Conservation (phyloP, 2,888 invertebrate species). For the Ennomos quercinarius region DNA sequence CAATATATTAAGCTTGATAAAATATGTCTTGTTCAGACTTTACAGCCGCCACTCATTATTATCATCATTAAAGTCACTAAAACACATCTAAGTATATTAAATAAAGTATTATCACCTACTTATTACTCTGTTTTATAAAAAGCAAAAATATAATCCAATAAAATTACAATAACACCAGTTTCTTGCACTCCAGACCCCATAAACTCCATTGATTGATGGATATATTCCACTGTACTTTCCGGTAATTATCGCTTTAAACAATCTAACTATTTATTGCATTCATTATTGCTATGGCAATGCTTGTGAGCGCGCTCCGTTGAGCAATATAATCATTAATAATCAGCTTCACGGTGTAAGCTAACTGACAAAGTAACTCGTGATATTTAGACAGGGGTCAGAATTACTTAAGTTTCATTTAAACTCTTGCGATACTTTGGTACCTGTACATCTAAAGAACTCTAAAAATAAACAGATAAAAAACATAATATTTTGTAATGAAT, state of each 20-base stretch:
- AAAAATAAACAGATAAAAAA: no score
- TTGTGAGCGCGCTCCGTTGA: constrained; percentile 41
- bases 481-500: no score
- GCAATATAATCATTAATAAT: constrained; percentile 41
- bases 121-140: not conserved
- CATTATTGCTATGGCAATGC: constrained; percentile 30
- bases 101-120: not conserved
- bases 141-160: constrained; percentile 22
- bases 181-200: constrained; percentile 45
- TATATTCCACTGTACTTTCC: constrained; percentile 48
- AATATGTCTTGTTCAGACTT: no score
- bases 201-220: constrained; percentile 53
- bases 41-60: no score
- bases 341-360: constrained; percentile 18
- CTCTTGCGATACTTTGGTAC: no score
- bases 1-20: no score
- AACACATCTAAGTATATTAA: constrained; percentile 5
- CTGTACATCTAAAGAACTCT: no score
- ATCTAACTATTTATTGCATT: constrained; percentile 35
- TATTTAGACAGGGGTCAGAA: constrained; percentile 11
- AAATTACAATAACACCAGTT: constrained; percentile 48
- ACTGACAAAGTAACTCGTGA: constrained; percentile 20
- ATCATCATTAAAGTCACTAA: no score
- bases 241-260: constrained; percentile 48
- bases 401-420: no score